A percentile compares a stretch with the other conserved stretches of the same genome.
Conservation (phyloP, 2,797 vertebrate species). For the Lerista edwardsae region DNA sequence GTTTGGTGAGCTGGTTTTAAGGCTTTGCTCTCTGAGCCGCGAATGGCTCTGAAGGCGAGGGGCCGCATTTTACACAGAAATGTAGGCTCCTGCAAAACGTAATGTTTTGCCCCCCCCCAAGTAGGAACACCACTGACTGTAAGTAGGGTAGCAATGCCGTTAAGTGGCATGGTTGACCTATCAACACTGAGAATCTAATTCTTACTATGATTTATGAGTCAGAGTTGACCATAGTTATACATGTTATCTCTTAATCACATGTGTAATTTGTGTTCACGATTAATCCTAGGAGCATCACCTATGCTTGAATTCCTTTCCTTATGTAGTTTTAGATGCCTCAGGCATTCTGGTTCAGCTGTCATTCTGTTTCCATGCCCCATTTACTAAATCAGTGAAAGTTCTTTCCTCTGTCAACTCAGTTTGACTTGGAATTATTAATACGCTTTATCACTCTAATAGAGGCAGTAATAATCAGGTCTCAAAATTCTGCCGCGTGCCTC, state of each 20-base stretch:
- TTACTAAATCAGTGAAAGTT: slow-evolving; percentile 28
- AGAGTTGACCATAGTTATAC: not conserved
- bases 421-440: slow-evolving; percentile 29
- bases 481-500: slow-evolving; percentile 1
- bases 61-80: no score
- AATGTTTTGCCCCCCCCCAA: no score
- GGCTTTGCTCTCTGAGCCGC: no score
- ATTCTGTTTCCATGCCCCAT: not conserved
- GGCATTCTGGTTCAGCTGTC: not conserved
- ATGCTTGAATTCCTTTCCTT: not conserved
- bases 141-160: not conserved
- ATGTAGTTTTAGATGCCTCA: slow-evolving; percentile 3
- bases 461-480: not conserved
- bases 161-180: not conserved
- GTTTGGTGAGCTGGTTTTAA: no score
- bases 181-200: not conserved
- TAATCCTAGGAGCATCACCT: slow-evolving; percentile 8
- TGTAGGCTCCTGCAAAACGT: no score
- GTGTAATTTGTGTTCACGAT: not conserved
- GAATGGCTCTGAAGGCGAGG: no score
- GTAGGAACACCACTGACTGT: no score
- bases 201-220: not conserved
- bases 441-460: slow-evolving; percentile 31
- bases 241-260: not conserved
- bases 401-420: slow-evolving; percentile 16